Evolutionary conservation across 2,888 invertebrate genomes (phyloP), one percentile per base, ranked within the genome.

Genomic region (Stenolophus ochropezus): DNA sequence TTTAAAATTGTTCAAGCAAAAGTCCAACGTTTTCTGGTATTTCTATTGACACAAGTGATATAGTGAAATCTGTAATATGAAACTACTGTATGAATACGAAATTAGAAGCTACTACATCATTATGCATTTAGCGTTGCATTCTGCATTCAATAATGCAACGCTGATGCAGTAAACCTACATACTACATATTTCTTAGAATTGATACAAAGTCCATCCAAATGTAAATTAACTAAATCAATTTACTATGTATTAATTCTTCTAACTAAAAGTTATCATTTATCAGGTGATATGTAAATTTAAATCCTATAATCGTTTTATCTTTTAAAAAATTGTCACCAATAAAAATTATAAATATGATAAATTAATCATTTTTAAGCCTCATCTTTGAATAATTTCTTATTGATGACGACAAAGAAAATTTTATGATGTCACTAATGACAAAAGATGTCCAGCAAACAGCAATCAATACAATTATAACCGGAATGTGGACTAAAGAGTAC

Each of bases 401-500:
- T 25, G 4, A 69, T 69, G 65, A 69, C 65, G 65, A 27, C 33
- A 69, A 69, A 69, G 33, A 20, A 56, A 56, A 23, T 65, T 21
- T 79, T 79, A 79, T 79, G 79, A 79, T 53, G 79, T 79, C 79
- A 71, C 71, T 53, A 71, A 69, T 79, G 71, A 79, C 79, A 79
- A 79, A 79, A 79, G 79, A 61, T 71, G 79, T 71, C 56, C n/a
- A 16, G 71, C n/a, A n/a, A n/a, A n/a, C n/a, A n/a, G n/a, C 11
- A 69, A 69, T 69, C 65, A 69, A 69, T 69, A 69, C 16, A 61
- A n/a, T 2, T 61, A 27, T 25, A 27, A 18, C 8, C 65, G 2
- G 16, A 16, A 16, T 33, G 33, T 69, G 33, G 33, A 8, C 6
- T 69, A n/a, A 8, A 11, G 27, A 27, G 65, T 20, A 69, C 65